phyloP scores from a whole-genome alignment of 2,888 invertebrate genomes.

The Ophraella communa region DNA sequence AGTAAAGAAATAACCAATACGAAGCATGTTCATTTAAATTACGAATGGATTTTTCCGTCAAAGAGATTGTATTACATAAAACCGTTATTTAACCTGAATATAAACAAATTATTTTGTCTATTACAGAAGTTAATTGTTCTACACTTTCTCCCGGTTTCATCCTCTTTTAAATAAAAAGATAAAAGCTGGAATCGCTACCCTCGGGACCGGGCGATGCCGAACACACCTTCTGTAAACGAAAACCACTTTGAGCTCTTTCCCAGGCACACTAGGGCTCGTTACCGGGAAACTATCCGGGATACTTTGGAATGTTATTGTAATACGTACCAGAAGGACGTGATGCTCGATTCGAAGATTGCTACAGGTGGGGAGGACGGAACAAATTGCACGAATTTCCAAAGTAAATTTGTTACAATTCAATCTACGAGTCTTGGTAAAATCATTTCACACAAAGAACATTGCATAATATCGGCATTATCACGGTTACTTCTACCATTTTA shows the following conservation, averaged over 20 bases:
- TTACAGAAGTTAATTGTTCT: background rate
- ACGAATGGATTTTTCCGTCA: too few species aligned
- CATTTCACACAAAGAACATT: too few species aligned
- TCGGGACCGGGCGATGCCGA: background rate
- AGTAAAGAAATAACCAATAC: background rate
- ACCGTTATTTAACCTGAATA: too few species aligned
- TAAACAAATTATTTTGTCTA: background rate
- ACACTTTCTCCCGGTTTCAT: background rate
- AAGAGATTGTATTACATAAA: too few species aligned
- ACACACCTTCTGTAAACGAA: background rate
- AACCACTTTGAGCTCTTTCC: background rate
- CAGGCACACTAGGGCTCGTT: slow-evolving; percentile 1
- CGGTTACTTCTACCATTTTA: too few species aligned
- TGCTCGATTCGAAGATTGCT: slow-evolving; percentile 4
- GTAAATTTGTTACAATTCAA: too few species aligned
- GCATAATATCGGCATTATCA: too few species aligned
- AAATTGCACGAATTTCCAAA: too few species aligned
- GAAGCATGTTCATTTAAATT: too few species aligned
- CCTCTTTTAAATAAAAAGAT: background rate
- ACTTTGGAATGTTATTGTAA: background rate
- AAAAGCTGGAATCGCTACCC: background rate
- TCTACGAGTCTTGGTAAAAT: too few species aligned
- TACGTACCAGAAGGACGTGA: background rate
- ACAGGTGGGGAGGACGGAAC: background rate
- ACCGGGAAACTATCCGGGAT: slow-evolving; percentile 1